Percentiles rank a stretch among this genome's conserved stretches.
These are phyloP conservation scores for Caenorhabditis japonica DNA, from an alignment of 2,888 invertebrate species.

Conservation along the genomic window DNA sequence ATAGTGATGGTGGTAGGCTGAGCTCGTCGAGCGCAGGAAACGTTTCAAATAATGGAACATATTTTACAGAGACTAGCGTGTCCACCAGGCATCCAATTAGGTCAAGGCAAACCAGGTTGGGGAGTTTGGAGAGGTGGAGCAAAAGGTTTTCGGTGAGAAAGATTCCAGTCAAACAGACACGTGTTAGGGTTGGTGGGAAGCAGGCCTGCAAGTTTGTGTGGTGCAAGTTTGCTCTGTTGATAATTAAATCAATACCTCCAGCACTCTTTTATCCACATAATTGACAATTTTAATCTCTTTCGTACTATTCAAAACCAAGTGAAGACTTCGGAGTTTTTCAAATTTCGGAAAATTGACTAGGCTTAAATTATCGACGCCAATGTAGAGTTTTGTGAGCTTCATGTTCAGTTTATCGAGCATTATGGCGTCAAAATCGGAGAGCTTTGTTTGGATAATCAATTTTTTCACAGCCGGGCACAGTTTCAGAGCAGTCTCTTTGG, in stretches of 20 bases:
- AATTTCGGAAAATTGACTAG: conserved; percentile 29
- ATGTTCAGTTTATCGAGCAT: conserved; percentile 23
- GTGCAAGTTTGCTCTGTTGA: neutral
- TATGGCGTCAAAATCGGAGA: conserved; percentile 13
- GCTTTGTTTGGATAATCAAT: conserved; percentile 26
- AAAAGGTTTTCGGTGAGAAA: conserved; percentile 41
- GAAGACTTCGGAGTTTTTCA: conserved; percentile 32
- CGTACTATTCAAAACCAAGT: conserved; percentile 23
- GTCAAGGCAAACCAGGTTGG: conserved; percentile 41
- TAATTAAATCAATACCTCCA: neutral
- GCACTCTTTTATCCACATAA: conserved; percentile 19
- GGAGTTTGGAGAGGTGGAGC: conserved; percentile 12
- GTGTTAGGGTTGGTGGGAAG: conserved; percentile 34
- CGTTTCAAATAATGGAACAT: conserved; percentile 22
- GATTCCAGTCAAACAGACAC: conserved; percentile 49
- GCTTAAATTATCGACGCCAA: conserved; percentile 40
- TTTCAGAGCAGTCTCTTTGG: conserved; percentile 17
- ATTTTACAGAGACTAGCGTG: conserved; percentile 39
- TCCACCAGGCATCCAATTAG: conserved; percentile 51
- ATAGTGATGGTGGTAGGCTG: conserved; percentile 38
- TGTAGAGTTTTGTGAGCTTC: conserved; percentile 34
- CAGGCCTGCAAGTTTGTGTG: conserved; percentile 4
- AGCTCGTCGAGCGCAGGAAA: conserved; percentile 31
- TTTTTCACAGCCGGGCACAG: conserved; percentile 35
- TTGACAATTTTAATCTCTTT: conserved; percentile 28